Base-by-base conservation (phyloP, 2,797 vertebrate species). In the Cheirogaleus major region DNA sequence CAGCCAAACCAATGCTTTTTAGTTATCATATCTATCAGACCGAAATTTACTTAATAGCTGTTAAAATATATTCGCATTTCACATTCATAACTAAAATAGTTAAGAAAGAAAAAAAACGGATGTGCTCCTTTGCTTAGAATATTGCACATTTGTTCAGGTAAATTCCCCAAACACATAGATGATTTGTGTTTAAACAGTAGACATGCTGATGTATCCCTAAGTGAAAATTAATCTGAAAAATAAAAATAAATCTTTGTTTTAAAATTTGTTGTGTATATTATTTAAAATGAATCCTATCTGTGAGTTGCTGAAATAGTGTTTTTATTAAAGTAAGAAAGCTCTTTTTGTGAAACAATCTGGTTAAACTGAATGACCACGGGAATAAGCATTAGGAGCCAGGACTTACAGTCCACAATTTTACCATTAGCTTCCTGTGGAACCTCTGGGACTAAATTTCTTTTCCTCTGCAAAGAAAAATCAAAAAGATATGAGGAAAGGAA, bases 171-270 rank as follows among this genome's bases (percentile, higher is more conserved):
- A 73, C 7, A 76, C 18, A 30, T 32, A 43, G 10, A 32, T 57
- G 18, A 91, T 81, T 85, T 91, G 88, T 76, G 15, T 38, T 81
- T 48, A 73, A 72, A 76, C 9, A 85, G 38, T 65, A 50, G 1
- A 52, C 59, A 97, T 59, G 3, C 9, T 89, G n/a, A 61, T 94
- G n/a, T 38, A 88, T 88, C 52, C 59, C 32, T 72, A 84, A 61
- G 18, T 85, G 52, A 92, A 94, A 92, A 92, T 65, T 88, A 87
- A 63, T 25, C 45, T 83, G 35, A 95, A 88, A 93, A 93, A 32
- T 50, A 82, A 90, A 92, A 84, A 80, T 82, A 25, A 76, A 30
- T 32, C 1, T 70, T 76, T 87, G 35, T 43, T 92, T 97, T 78
- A 32, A 97, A 96, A 81, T 78, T 6, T 81, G 15, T 59, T 69